Evolutionary conservation across 1,140 invertebrate genomes (phyloP).

Genomic region (Drosophila lacertosa): DNA sequence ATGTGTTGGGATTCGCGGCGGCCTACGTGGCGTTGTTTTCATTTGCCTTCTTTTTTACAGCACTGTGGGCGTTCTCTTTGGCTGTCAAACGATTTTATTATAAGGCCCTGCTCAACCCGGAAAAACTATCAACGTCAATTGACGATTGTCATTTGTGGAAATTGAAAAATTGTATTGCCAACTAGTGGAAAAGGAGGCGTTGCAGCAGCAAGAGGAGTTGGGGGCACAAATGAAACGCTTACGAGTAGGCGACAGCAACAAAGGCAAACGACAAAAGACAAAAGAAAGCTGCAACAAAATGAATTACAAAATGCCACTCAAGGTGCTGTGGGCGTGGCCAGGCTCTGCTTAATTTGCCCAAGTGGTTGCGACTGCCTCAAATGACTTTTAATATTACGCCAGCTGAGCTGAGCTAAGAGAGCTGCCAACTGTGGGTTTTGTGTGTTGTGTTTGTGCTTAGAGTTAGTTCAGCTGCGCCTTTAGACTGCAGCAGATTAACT

Average conservation of each 20-base stretch:
- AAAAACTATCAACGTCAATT: slow-evolving; percentile 49
- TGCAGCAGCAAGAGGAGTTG: neutral
- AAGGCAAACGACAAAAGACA: slow-evolving; percentile 19
- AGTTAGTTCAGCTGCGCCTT: slow-evolving; percentile 1
- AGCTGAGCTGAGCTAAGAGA: slow-evolving; percentile 12
- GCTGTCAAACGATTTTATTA: slow-evolving; percentile 47
- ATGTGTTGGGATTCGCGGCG: slow-evolving; percentile 13
- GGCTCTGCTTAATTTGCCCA: slow-evolving; percentile 29
- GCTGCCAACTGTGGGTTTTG: neutral
- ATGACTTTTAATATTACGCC: slow-evolving; percentile 41
- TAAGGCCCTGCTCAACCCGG: slow-evolving; percentile 31
- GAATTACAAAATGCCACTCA: slow-evolving; percentile 43
- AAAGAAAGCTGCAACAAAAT: slow-evolving; percentile 41
- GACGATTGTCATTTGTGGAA: slow-evolving; percentile 51
- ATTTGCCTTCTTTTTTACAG: no score
- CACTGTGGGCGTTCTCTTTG: slow-evolving; percentile 38
- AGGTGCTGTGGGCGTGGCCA: slow-evolving; percentile 31
- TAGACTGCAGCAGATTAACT: slow-evolving; percentile 27
- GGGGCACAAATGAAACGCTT: slow-evolving; percentile 6
- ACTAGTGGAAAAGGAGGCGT: neutral
- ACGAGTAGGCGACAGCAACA: slow-evolving; percentile 21
- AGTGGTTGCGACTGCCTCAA: slow-evolving; percentile 27
- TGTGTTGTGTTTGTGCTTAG: neutral
- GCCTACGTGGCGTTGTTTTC: slow-evolving; percentile 24
- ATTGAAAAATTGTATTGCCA: slow-evolving; percentile 48